Evolutionary conservation across 2,888 invertebrate genomes (phyloP), one percentile per base, ranked within the genome.

Genomic region (Hoplodrina blanda): DNA sequence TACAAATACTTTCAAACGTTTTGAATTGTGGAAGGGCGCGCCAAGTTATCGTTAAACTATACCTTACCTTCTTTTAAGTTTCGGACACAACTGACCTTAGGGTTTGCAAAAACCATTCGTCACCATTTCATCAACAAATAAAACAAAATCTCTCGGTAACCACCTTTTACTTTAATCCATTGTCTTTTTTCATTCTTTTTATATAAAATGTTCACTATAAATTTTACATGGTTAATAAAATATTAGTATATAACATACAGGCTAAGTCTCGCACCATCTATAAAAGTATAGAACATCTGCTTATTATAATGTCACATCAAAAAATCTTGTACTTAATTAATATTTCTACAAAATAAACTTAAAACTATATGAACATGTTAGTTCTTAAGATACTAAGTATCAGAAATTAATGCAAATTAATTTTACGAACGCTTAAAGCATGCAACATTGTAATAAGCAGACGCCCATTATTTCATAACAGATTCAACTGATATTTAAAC

Each of bases 131-230:
- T 41, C 13, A 41, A 17, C 0, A 76, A 83, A 92, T 90, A 81
- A 92, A 92, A 92, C 87, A 76, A 88, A 54, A 49, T 60, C 25
- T 56, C 73, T 89, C 87, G 88, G 91, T 94, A 93, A 93, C 91
- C 90, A 90, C 78, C 88, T 89, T 88, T 88, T 87, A 87, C 79
- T 92, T 91, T 91, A 90, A 86, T 92, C 77, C 73, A 79, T 85
- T 84, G 83, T 88, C 87, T 89, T 88, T 87, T 85, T 73, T 85
- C 67, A 80, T 83, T 73, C 41, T 77, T 85, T 67, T 84, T 71
- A 80, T 85, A 82, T 83, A 82, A 85, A 84, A 86, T 78, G 81
- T 80, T 84, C 79, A 80, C 76, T 83, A 85, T 85, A 82, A 73
- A 82, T 77, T 77, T 82, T 83, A 86, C 73, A 80, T 69, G 69